These are phyloP conservation scores for Abrostola triplasia DNA, from an alignment of 2,888 invertebrate species.

Conservation along the genomic window DNA sequence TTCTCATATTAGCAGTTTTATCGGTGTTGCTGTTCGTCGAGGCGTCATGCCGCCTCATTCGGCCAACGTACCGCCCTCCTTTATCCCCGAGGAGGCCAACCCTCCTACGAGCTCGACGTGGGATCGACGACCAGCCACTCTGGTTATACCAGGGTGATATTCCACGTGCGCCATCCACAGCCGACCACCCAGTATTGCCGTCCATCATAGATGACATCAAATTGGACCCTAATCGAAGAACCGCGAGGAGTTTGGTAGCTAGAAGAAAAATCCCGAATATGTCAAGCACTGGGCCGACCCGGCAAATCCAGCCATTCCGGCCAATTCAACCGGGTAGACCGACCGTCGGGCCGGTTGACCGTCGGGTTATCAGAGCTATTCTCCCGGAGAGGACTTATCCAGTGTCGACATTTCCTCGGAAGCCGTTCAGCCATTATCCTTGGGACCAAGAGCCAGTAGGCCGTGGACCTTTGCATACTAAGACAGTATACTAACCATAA, in stretches of 20 bases:
- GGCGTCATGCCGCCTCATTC: conserved; percentile 10
- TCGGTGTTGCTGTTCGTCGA: conserved; percentile 22
- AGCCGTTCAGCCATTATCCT: conserved; percentile 12
- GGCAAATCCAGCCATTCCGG: background rate
- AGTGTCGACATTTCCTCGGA: conserved; percentile 11
- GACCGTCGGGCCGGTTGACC: no score
- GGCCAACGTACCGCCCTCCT: conserved; percentile 1
- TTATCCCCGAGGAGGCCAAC: background rate
- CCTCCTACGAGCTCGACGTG: conserved; percentile 12
- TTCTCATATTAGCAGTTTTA: conserved; percentile 17
- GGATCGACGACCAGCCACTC: conserved; percentile 23
- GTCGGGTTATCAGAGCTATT: conserved; percentile 25
- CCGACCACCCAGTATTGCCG: conserved; percentile 18
- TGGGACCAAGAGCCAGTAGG: conserved; percentile 24
- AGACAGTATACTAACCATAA: background rate
- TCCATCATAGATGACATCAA: conserved; percentile 20
- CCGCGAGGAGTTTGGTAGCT: conserved; percentile 27
- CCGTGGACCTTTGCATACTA: background rate
- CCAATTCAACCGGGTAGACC: background rate
- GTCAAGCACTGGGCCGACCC: conserved; percentile 4
- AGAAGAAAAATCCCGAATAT: background rate
- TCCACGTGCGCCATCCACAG: conserved; percentile 9
- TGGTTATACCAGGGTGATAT: conserved; percentile 22
- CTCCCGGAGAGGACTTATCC: conserved; percentile 17
- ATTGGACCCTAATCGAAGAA: conserved; percentile 25